A percentile compares a stretch with the other conserved stretches of the same genome.
Evolutionary conservation across 2,113 vertebrate species (phyloP).

Genomic region (rat (Rattus norvegicus)): GRCr8 NC_086027.1:34218001-34218500

Average conservation of each 20-base stretch:
- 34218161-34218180: background rate
- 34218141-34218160: background rate
- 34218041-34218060: no score
- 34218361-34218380: background rate
- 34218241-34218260: background rate
- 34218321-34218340: background rate
- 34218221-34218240: background rate
- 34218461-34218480: background rate
- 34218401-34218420: background rate
- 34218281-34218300: background rate
- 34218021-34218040: background rate
- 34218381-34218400: background rate
- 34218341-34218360: background rate
- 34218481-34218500: background rate
- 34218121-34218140: background rate
- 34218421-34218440: background rate
- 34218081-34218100: no score
- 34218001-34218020: rapidly evolving
- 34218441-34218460: background rate
- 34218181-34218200: background rate
- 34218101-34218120: no score
- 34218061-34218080: background rate
- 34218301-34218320: background rate
- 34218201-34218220: background rate
- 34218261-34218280: background rate